Percentiles rank a stretch among this genome's conserved stretches.
Conservation (phyloP, 2,797 vertebrate species). For the Dromococcyx pavoninus region DNA sequence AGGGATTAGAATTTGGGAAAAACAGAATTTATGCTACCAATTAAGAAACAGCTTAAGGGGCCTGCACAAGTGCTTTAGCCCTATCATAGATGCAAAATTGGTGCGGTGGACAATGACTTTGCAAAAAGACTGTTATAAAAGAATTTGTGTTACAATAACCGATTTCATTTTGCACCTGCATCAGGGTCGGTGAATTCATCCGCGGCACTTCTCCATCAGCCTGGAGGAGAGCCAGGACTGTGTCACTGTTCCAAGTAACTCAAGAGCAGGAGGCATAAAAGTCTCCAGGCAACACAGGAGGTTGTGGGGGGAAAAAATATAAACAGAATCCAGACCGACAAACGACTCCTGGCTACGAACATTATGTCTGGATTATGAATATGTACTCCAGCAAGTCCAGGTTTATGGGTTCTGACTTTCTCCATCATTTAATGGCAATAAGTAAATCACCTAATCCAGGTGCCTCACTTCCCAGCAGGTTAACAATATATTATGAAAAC, state of each 20-base stretch:
- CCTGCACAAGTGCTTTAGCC: too few relatives aligned
- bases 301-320: background rate
- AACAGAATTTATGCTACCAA: too few relatives aligned
- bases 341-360: background rate
- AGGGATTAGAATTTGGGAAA: too few relatives aligned
- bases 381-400: conserved; percentile 26
- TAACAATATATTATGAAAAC: background rate
- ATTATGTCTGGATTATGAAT: background rate
- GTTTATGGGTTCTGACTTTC: background rate
- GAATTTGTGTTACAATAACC: too few relatives aligned
- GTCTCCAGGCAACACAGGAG: conserved; percentile 5
- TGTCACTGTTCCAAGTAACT: conserved; percentile 46
- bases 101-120: too few relatives aligned
- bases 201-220: conserved; percentile 38
- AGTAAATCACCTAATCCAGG: background rate
- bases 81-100: too few relatives aligned
- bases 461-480: background rate
- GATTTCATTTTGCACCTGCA: too few relatives aligned
- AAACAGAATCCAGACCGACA: background rate
- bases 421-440: background rate
- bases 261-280: background rate
- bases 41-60: too few relatives aligned
- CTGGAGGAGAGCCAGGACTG: conserved; percentile 58
- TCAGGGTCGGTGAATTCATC: too few relatives aligned
- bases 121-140: too few relatives aligned